Evolutionary conservation across 2,113 vertebrate genomes (phyloP).

Genomic region (Hirundichthys speculiger): DNA sequence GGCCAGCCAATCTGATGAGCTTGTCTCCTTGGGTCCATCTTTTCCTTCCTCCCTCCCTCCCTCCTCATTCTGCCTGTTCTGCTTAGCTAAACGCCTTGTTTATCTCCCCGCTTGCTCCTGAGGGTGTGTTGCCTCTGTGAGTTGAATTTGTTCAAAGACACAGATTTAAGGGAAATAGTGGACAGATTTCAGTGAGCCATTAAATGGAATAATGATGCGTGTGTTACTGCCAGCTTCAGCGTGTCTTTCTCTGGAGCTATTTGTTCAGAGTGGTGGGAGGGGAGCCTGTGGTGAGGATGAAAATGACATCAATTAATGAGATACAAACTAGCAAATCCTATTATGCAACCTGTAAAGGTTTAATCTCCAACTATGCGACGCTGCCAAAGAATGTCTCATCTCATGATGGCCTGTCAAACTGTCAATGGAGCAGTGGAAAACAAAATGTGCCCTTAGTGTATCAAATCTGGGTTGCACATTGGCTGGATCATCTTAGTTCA

Average conservation of each 20-base stretch:
- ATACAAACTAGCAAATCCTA: constrained; percentile 56
- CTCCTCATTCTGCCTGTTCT: constrained; percentile 30
- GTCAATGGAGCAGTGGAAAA: constrained; percentile 2
- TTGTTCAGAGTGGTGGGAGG: constrained; percentile 30
- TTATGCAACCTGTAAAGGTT: constrained; percentile 61
- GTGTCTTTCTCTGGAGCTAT: constrained; percentile 25
- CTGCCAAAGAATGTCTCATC: constrained; percentile 36
- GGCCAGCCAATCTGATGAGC: constrained; percentile 58
- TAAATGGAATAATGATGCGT: constrained; percentile 58
- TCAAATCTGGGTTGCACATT: constrained; percentile 32
- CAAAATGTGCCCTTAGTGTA: background rate
- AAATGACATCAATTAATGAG: constrained; percentile 59
- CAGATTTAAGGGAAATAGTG: constrained; percentile 44
- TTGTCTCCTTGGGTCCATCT: constrained; percentile 37
- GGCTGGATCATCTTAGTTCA: constrained; percentile 41
- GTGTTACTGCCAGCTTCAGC: constrained; percentile 48
- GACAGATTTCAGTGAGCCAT: constrained; percentile 58
- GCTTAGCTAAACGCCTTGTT: constrained; percentile 68
- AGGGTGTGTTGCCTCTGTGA: constrained; percentile 46
- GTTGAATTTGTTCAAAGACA: constrained; percentile 45
- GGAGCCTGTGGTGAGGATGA: constrained; percentile 43
- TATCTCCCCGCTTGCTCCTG: constrained; percentile 26
- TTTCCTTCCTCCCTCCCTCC: constrained; percentile 17
- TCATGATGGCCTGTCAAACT: constrained; percentile 34
- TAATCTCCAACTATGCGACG: constrained; percentile 41